Conservation (phyloP, 2,113 vertebrate species). For the Myiagra hebetior region DNA sequence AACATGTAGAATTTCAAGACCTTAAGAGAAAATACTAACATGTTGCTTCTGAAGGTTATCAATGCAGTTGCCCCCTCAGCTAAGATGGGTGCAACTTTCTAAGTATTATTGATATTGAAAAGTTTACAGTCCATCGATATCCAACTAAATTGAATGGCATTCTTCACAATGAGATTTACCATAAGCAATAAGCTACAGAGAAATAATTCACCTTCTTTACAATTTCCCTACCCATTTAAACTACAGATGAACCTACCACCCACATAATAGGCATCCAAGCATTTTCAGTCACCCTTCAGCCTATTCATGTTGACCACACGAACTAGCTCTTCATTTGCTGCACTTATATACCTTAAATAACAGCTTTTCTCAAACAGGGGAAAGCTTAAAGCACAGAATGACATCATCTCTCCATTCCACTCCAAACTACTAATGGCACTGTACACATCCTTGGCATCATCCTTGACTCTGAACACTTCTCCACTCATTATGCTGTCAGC, state of each 20-base stretch:
- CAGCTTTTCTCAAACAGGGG: background rate
- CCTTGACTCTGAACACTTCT: background rate
- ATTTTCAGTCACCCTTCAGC: background rate
- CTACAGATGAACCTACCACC: background rate
- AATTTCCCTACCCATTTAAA: background rate
- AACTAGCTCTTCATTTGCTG: background rate
- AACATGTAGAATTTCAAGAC: background rate
- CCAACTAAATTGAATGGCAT: background rate
- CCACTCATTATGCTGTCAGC: background rate
- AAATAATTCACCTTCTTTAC: background rate
- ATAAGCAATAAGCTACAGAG: background rate
- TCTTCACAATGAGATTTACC: background rate
- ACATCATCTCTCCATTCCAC: background rate
- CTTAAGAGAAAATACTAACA: background rate
- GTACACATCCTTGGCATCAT: background rate
- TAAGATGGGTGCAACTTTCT: background rate
- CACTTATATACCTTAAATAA: background rate
- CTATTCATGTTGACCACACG: background rate
- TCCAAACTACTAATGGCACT: background rate
- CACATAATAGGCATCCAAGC: background rate
- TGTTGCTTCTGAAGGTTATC: background rate
- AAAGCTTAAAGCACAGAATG: background rate
- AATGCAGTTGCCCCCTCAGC: background rate
- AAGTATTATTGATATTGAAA: background rate
- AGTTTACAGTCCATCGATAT: background rate